Base-by-base conservation (phyloP, 2,797 vertebrate genomes). In the Cryptoprocta ferox region DNA sequence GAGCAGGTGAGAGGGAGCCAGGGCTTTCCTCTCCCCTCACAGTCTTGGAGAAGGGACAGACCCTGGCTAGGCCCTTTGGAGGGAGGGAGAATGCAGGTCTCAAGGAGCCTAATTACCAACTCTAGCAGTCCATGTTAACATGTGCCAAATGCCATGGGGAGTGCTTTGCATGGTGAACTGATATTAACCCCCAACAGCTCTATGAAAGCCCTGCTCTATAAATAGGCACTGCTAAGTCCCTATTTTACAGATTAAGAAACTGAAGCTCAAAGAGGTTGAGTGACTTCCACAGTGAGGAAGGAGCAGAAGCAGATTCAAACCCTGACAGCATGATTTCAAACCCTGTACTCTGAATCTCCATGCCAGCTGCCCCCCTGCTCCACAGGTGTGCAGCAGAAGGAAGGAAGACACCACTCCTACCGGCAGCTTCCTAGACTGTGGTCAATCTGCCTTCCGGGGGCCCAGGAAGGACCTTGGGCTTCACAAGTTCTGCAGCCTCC, bases 321-420 rank as follows among this genome's bases (percentile, higher is more conserved):
- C 32, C 45, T 80, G n/a, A 61, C 6, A 50, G 24, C 4, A 28
- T 42, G 87, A 30, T 35, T 59, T 81, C 82, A 59, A 32, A 68
- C 56, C 68, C 30, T 26, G 21, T 42, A 45, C 75, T 28, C 59
- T 37, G 63, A 10, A 37, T 24, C 42, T 50, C 76, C 48, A 24
- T 0, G 0, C 15, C 5, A 13, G 32, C 68, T 75, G 53, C 63
- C 48, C 48, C 18, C 48, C 26, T 32, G n/a, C 8, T 63, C n/a
- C 3, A 0, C 0, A 4, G 50, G 1, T 14, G 10, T 32, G 12
- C 3, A 2, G 28, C 26, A 19, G 61, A 56, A n/a, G 30, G 37
- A 35, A 32, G 4, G 37, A 35, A 6, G 66, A 32, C 0, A 0
- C 42, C 2, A 4, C 28, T 61, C 21, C 56, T 15, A 24, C 71